A percentile compares a stretch with the other conserved stretches of the same genome.
Evolutionary conservation across 2,113 vertebrate genomes (phyloP).

Genomic region (Falco punctatus): DNA sequence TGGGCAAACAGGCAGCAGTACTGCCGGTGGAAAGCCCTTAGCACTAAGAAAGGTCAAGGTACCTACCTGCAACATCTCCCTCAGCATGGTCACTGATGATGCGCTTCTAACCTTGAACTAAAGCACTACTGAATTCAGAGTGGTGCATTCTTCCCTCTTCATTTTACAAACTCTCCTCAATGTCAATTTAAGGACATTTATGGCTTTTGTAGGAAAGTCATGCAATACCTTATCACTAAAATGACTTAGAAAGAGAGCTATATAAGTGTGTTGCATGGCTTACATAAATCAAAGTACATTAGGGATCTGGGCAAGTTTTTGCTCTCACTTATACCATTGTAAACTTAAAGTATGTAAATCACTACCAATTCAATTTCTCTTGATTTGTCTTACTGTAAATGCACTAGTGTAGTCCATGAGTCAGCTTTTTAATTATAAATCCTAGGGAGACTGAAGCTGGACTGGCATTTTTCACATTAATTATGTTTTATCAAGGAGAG

Average conservation of each 20-base stretch:
- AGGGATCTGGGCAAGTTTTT: not conserved
- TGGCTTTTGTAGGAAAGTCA: not conserved
- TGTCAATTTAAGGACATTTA: not conserved
- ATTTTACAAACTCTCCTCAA: not conserved
- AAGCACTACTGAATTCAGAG: not conserved
- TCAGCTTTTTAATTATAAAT: slow-evolving; percentile 44
- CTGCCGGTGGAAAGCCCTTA: not conserved
- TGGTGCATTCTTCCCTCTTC: not conserved
- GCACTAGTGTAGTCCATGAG: not conserved
- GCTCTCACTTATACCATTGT: not conserved
- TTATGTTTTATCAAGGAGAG: not conserved
- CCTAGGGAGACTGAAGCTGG: not conserved
- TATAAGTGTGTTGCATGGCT: not conserved
- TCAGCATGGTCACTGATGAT: not conserved
- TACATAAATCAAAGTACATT: not conserved
- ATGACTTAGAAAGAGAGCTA: not conserved
- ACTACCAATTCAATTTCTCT: slow-evolving; percentile 15
- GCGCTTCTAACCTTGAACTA: not conserved
- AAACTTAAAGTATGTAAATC: slow-evolving; percentile 6
- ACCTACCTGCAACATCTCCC: not conserved
- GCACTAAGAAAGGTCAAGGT: not conserved
- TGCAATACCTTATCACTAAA: not conserved
- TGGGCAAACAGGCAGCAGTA: not conserved
- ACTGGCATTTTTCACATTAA: not conserved
- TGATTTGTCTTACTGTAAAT: slow-evolving; percentile 47